Evolutionary conservation across 2,797 vertebrate genomes (phyloP).

Genomic region (Ceryle rudis): DNA sequence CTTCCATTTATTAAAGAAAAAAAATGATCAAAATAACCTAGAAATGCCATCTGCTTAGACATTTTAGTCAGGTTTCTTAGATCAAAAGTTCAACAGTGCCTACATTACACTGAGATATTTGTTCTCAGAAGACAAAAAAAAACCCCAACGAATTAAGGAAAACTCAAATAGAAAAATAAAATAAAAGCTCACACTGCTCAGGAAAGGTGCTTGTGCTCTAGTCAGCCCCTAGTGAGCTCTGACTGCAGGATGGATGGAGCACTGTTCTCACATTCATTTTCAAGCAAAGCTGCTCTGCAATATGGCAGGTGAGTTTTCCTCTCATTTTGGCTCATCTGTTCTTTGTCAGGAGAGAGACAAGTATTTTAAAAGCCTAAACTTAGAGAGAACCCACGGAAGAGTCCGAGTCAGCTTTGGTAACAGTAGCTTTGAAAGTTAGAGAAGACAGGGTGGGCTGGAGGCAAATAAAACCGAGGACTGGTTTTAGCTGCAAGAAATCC

Average conservation of each 20-base stretch:
- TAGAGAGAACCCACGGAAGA: background rate
- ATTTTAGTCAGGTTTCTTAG: background rate
- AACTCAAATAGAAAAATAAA: background rate
- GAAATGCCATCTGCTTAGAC: background rate
- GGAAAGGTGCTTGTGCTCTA: background rate
- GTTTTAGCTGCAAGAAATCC: background rate
- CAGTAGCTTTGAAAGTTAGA: background rate
- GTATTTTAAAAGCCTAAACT: background rate
- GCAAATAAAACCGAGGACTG: background rate
- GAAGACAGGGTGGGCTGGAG: background rate
- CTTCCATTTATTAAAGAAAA: background rate
- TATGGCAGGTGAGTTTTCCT: background rate
- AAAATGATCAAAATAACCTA: slow-evolving; percentile 16
- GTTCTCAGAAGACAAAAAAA: background rate
- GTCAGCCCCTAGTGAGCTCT: background rate
- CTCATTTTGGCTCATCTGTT: background rate
- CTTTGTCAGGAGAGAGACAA: background rate
- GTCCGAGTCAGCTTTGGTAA: background rate
- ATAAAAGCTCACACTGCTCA: background rate
- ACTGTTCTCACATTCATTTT: background rate
- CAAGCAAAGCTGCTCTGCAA: background rate
- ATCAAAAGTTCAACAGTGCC: background rate
- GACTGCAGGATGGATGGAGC: background rate
- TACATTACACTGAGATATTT: background rate
- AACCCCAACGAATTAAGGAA: background rate